These are phyloP conservation scores for Limnephilus rhombicus DNA, from an alignment of 2,888 invertebrate genomes.

Conservation along the genomic window DNA sequence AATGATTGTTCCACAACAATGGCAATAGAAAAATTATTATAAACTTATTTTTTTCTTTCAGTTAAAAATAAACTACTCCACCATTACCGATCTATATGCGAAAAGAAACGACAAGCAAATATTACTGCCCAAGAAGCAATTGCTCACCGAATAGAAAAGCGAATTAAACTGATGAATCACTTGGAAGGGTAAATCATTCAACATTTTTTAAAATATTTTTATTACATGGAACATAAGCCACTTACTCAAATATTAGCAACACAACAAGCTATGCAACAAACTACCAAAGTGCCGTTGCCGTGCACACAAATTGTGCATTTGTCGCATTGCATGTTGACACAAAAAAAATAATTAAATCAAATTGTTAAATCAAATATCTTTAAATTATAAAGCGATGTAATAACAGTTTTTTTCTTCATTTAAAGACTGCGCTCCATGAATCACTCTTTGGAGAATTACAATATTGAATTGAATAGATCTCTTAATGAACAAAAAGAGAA, in stretches of 20 bases:
- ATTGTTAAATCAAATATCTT: neutral
- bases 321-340: too few relatives aligned
- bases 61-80: neutral
- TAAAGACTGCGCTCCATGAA: neutral
- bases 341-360: too few relatives aligned
- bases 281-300: too few relatives aligned
- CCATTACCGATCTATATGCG: neutral
- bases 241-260: too few relatives aligned
- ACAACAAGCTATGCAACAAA: too few relatives aligned
- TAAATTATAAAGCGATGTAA: too few relatives aligned
- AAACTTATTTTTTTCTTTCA: neutral
- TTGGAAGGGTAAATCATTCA: neutral
- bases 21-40: neutral
- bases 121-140: neutral
- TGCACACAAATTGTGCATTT: too few relatives aligned
- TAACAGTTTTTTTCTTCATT: neutral
- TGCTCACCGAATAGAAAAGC: neutral
- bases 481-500: conserved; percentile 25
- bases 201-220: neutral
- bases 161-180: neutral
- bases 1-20: neutral
- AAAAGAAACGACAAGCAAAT: neutral
- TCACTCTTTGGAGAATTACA: conserved; percentile 4
- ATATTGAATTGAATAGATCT: conserved; percentile 21
- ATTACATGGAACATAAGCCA: too few relatives aligned